Conservation (phyloP, 2,797 vertebrate species). For the Chromobotia macracanthus region DNA sequence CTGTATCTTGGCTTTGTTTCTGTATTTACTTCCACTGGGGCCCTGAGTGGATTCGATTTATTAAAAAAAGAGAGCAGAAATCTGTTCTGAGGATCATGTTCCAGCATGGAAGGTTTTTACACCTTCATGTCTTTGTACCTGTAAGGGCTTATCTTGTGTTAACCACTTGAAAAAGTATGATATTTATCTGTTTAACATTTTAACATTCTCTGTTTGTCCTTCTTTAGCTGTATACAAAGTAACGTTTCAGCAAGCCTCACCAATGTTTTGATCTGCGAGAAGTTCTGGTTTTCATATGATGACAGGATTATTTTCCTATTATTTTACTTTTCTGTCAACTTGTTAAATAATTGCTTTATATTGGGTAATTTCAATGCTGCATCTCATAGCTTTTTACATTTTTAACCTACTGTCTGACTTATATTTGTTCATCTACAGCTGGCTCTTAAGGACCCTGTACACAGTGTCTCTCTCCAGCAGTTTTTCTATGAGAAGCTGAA, state of each 20-base stretch:
- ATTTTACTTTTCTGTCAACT: background rate
- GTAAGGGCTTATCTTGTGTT: background rate
- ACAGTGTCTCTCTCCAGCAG: constrained; percentile 92
- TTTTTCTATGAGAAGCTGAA: constrained; percentile 96
- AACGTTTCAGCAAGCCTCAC: background rate
- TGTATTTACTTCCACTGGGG: background rate
- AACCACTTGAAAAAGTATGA: background rate
- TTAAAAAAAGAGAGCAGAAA: background rate
- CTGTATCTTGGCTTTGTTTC: background rate
- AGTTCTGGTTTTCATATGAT: background rate
- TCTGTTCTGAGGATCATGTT: background rate
- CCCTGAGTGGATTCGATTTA: background rate
- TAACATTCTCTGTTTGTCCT: background rate
- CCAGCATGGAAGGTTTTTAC: background rate
- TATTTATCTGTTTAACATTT: too few species aligned
- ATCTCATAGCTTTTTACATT: background rate
- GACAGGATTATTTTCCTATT: background rate
- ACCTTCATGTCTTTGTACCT: background rate
- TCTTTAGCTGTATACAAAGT: background rate
- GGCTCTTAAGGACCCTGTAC: constrained; percentile 93
- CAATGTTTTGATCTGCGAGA: background rate
- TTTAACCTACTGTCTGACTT: constrained; percentile 9
- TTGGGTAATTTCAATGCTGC: background rate
- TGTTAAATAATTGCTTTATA: background rate
- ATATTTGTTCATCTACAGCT: constrained; percentile 71